A percentile compares a stretch with the other conserved stretches of the same genome.
These are phyloP conservation scores for Malacoctenus gilli DNA, from an alignment of 2,797 vertebrate genomes.

Conservation along the genomic window DNA sequence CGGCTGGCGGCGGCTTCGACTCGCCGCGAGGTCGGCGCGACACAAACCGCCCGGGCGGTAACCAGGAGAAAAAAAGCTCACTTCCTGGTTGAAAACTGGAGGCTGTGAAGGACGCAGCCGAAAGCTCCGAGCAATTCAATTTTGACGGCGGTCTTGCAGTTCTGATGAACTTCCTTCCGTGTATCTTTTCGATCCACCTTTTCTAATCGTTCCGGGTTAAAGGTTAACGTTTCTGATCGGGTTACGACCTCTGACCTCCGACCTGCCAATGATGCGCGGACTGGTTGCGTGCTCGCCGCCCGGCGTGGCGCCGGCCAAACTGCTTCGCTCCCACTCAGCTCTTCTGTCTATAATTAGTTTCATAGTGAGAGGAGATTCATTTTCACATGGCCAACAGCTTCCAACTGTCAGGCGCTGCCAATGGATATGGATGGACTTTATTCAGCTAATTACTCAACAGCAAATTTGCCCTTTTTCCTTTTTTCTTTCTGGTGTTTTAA, in stretches of 20 bases:
- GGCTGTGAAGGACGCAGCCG: no score
- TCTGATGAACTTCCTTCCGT: not conserved
- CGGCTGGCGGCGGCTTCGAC: slow-evolving; percentile 23
- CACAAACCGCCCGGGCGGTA: no score
- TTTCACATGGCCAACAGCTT: slow-evolving; percentile 77
- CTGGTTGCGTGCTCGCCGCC: slow-evolving; percentile 47
- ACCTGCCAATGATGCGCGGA: slow-evolving; percentile 41
- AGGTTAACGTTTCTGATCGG: slow-evolving; percentile 24
- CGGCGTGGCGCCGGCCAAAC: slow-evolving; percentile 44
- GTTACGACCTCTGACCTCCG: slow-evolving; percentile 36
- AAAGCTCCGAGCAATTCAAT: no score
- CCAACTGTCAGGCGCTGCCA: slow-evolving; percentile 67
- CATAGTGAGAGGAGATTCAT: slow-evolving; percentile 76
- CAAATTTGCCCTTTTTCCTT: slow-evolving; percentile 70
- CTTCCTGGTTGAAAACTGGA: no score
- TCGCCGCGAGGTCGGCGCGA: slow-evolving; percentile 12
- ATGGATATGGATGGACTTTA: slow-evolving; percentile 76
- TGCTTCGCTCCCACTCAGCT: slow-evolving; percentile 52
- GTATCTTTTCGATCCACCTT: not conserved
- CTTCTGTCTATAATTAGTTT: slow-evolving; percentile 73
- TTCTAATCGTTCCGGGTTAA: not conserved
- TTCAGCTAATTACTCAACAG: slow-evolving; percentile 79
- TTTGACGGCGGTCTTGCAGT: no score
- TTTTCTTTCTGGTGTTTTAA: slow-evolving; percentile 31
- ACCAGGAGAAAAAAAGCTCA: not conserved